Evolutionary conservation across 2,797 vertebrate species (phyloP).

Genomic region (Kryptolebias ocellatus): DNA sequence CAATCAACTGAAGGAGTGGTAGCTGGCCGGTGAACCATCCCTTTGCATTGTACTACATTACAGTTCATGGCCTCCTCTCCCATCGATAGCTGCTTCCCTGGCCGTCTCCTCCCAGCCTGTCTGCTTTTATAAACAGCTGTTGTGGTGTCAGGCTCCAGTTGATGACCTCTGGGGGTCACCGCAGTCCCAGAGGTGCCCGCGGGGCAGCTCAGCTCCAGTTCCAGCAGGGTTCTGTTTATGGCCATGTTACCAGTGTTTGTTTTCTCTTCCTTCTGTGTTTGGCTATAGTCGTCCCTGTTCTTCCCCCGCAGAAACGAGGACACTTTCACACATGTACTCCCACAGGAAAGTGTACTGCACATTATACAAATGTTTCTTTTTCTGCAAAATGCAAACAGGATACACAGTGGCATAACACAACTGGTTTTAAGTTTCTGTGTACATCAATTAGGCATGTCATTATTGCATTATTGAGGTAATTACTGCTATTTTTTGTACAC

Average conservation of each 20-base stretch:
- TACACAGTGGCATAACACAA: constrained; percentile 45
- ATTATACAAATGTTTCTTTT: constrained; percentile 63
- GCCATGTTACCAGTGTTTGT: constrained; percentile 75
- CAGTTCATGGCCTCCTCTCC: constrained; percentile 48
- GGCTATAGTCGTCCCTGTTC: constrained; percentile 63
- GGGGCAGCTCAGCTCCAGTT: constrained; percentile 63
- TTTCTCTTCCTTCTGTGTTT: constrained; percentile 74
- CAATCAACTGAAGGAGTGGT: constrained; percentile 25
- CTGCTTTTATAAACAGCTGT: constrained; percentile 79
- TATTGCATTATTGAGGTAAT: constrained; percentile 13
- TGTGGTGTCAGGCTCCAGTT: constrained; percentile 71
- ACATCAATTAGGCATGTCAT: constrained; percentile 9
- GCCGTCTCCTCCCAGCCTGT: constrained; percentile 56
- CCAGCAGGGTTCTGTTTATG: constrained; percentile 68
- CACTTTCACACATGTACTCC: constrained; percentile 77
- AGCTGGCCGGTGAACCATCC: constrained; percentile 48
- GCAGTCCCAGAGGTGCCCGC: constrained; percentile 69
- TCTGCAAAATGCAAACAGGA: constrained; percentile 67
- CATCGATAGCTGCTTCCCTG: constrained; percentile 41
- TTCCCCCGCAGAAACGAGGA: constrained; percentile 53
- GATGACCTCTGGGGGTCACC: constrained; percentile 66
- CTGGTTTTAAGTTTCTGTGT: constrained; percentile 45
- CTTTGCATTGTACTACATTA: constrained; percentile 45
- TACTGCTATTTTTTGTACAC: constrained; percentile 14
- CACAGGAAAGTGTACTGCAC: constrained; percentile 71